Evolutionary conservation across 2,113 vertebrate genomes (phyloP).

Genomic region (Eptesicus fuscus): DNA sequence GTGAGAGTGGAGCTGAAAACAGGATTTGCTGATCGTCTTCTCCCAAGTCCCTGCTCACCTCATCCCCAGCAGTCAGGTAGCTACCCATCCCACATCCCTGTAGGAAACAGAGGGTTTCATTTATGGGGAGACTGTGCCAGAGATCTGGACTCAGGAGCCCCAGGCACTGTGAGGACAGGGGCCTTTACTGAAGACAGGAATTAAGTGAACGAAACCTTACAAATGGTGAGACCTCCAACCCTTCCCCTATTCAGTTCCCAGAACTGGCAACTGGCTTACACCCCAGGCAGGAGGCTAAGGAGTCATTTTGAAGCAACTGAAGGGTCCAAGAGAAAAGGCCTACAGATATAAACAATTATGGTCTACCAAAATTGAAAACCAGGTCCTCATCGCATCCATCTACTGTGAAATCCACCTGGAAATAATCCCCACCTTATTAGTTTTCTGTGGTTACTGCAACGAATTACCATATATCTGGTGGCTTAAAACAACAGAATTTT

Average conservation of each 20-base stretch:
- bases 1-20: not conserved
- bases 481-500: not conserved
- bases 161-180: not conserved
- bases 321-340: not conserved
- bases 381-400: not conserved
- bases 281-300: not conserved
- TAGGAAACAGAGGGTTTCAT: not conserved
- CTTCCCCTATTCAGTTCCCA: not conserved
- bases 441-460: not conserved
- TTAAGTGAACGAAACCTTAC: not conserved
- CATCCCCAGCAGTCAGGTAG: not conserved
- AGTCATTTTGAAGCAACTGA: not conserved
- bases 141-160: not conserved
- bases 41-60: not conserved
- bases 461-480: not conserved
- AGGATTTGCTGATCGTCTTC: not conserved
- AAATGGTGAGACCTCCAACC: not conserved
- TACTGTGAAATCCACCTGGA: not conserved
- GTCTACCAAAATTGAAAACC: not conserved
- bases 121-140: not conserved
- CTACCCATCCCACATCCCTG: not conserved
- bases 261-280: not conserved
- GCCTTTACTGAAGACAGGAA: not conserved
- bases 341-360: not conserved
- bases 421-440: not conserved